phyloP scores from a whole-genome alignment of 2,113 vertebrate genomes.

The Oophaga pumilio region DNA sequence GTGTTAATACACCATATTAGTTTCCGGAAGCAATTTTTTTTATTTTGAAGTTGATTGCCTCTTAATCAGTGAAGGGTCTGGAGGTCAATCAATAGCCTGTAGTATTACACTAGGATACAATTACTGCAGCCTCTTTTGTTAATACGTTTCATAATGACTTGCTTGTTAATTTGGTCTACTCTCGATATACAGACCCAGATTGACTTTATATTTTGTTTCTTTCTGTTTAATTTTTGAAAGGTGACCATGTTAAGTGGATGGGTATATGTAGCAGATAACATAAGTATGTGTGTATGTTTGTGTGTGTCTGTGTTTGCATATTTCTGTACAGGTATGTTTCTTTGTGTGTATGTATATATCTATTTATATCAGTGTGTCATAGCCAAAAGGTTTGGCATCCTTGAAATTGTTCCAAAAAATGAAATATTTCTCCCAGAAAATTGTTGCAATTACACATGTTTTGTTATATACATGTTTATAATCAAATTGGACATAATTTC shows the following conservation, averaged over 20 bases:
- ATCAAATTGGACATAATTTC: no score
- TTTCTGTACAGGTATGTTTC: no score
- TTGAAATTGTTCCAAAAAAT: no score
- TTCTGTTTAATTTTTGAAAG: background rate
- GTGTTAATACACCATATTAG: constrained; percentile 7
- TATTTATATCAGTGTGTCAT: no score
- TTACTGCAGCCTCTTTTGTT: constrained; percentile 22
- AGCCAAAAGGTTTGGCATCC: no score
- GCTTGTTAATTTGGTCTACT: constrained; percentile 29
- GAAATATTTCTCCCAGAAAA: no score
- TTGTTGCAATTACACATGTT: no score
- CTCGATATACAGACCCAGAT: background rate
- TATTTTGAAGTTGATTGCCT: constrained; percentile 34
- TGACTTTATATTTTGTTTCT: background rate
- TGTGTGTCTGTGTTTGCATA: no score
- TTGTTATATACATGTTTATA: no score
- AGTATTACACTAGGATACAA: constrained; percentile 9
- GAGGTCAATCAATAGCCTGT: constrained; percentile 9
- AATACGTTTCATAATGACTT: background rate
- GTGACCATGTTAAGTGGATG: background rate
- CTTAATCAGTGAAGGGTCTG: constrained; percentile 24
- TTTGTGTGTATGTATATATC: no score
- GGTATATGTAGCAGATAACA: no score
- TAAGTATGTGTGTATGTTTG: no score
- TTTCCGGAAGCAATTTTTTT: constrained; percentile 36